Percentiles rank a stretch among this genome's conserved stretches.
These are phyloP conservation scores for Hipparchia sbordonii DNA, from an alignment of 2,888 invertebrate genomes.

Conservation along the genomic window DNA sequence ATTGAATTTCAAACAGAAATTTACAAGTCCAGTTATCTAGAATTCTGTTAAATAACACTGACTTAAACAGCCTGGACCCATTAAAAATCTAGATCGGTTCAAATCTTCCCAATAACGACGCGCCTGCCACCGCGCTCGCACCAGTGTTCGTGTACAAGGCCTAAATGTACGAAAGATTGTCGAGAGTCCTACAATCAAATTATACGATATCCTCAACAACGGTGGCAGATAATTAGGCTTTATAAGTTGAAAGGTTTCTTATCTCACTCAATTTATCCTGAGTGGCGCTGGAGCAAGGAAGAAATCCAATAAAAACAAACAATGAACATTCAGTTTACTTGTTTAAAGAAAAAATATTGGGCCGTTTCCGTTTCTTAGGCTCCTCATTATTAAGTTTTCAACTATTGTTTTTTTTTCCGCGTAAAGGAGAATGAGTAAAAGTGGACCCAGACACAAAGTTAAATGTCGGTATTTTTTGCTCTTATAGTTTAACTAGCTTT, in stretches of 20 bases:
- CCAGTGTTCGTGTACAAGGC: no score
- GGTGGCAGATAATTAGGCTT: slow-evolving; percentile 32
- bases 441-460: no score
- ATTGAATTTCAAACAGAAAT: no score
- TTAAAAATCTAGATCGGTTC: no score
- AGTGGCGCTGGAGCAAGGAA: slow-evolving; percentile 23
- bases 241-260: slow-evolving; percentile 38
- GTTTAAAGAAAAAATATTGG: slow-evolving; percentile 20
- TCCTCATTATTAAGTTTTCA: not conserved
- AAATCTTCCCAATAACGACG: no score
- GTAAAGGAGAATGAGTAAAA: no score
- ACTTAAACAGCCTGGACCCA: no score
- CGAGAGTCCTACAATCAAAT: slow-evolving; percentile 23
- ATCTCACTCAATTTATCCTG: slow-evolving; percentile 37
- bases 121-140: no score
- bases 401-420: not conserved
- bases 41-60: no score
- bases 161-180: not conserved
- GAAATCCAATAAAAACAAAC: slow-evolving; percentile 26
- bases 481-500: no score
- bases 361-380: not conserved
- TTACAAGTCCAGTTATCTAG: no score
- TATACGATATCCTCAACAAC: slow-evolving; percentile 30
- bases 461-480: no score
- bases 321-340: slow-evolving; percentile 24